A percentile compares a stretch with the other conserved stretches of the same genome.
phyloP scores from a whole-genome alignment of 1,140 invertebrate genomes.

The Bombus huntii region DNA sequence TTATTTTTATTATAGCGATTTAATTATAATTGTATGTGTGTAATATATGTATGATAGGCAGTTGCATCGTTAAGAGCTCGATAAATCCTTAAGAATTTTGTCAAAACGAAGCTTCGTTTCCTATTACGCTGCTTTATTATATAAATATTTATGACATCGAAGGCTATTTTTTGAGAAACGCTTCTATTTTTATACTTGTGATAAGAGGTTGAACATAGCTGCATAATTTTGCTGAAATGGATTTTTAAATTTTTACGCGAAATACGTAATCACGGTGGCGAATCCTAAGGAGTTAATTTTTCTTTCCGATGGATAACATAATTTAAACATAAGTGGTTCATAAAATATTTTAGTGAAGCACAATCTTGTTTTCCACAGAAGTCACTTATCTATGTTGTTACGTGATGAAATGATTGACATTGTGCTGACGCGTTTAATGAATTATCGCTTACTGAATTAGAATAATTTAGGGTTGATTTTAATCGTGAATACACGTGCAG shows the following conservation, averaged over 20 bases:
- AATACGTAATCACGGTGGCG: not conserved
- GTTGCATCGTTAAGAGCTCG: too few species aligned
- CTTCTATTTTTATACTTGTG: not conserved
- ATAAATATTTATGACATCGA: not conserved
- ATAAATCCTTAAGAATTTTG: too few species aligned
- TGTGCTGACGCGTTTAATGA: not conserved
- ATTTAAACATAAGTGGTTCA: not conserved
- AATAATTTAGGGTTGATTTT: not conserved
- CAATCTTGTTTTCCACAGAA: conserved; percentile 1
- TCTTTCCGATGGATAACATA: not conserved
- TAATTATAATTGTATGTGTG: too few species aligned
- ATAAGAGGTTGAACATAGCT: not conserved
- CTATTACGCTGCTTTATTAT: too few species aligned
- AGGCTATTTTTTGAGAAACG: not conserved
- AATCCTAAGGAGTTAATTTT: not conserved
- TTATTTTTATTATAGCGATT: too few species aligned
- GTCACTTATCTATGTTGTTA: not conserved
- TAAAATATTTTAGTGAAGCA: not conserved
- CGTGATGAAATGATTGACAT: not conserved
- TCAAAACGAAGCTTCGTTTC: too few species aligned
- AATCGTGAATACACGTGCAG: not conserved
- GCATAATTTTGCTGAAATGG: too few species aligned
- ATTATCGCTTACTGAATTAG: not conserved
- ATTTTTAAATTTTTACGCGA: too few species aligned
- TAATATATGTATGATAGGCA: too few species aligned